phyloP scores from a whole-genome alignment of 2,113 vertebrate genomes.

The Nymphicus hollandicus region DNA sequence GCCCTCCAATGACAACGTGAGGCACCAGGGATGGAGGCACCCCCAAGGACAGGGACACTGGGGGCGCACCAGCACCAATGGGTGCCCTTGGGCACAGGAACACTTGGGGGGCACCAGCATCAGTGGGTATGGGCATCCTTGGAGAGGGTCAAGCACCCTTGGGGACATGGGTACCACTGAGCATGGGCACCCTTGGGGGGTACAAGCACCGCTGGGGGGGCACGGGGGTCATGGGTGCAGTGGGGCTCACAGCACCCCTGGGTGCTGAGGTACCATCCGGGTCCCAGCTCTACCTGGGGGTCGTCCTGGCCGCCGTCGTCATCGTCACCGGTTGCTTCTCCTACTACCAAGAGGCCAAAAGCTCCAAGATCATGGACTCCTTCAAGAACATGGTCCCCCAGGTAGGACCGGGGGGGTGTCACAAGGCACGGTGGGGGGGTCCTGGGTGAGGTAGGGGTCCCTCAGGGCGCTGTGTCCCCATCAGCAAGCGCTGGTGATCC shows the following conservation, averaged over 20 bases:
- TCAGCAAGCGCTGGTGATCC: conserved; percentile 80
- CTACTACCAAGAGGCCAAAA: conserved; percentile 83
- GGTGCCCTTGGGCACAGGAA: not conserved
- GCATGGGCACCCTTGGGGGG: no score
- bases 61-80: not conserved
- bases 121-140: no score
- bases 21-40: not conserved
- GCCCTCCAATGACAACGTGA: conserved; percentile 87
- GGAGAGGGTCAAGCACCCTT: no score
- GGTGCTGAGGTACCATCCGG: not conserved
- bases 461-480: not conserved
- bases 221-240: rapidly evolving
- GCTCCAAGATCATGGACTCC: conserved; percentile 83
- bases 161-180: no score
- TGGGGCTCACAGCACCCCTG: no score
- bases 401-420: not conserved
- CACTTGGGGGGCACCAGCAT: not conserved
- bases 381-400: conserved; percentile 85
- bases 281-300: conserved; percentile 74
- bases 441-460: not conserved
- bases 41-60: not conserved
- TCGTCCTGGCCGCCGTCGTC: conserved; percentile 77
- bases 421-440: no score
- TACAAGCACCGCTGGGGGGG: not conserved
- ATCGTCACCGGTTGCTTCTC: conserved; percentile 82